Base-by-base conservation (phyloP, 2,797 vertebrate genomes). In the Gymnopithys bicolor region DNA sequence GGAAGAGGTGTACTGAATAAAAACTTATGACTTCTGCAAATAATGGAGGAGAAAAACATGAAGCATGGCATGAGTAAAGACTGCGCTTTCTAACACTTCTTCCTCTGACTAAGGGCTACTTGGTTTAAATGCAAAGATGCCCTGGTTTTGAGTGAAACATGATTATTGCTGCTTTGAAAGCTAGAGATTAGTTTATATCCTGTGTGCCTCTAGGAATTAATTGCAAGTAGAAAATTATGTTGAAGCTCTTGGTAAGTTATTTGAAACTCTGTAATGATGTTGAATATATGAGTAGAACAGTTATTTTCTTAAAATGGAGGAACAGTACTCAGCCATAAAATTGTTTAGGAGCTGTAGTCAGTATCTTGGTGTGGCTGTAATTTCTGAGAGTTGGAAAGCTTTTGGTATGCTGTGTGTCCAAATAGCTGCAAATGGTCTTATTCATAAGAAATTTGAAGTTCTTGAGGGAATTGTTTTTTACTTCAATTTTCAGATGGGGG, bases 311-410 rank as follows among this genome's bases (percentile, higher is more conserved):
- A 76, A 55, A 84, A 64, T 75, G 33, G 80, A 73, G 76, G 73
- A 84, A 49, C 66, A 75, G 19, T 66, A 46, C 19, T 93, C 49
- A 78, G 17, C 51, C 24, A 17, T 84, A 45, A 92, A 86, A 87
- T 53, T 82, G 62, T 7, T 90, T 93, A 53, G 4, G 4, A 64
- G 56, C 84, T 35, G 41, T 56, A 68, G 82, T 48, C 52, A 41
- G 23, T 87, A 28, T 77, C 64, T 76, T 60, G 84, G 41, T 77
- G 52, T 60, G 60, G 49, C 67, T 91, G 43, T 70, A 53, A 70
- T 87, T 89, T 85, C 84, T 93, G 59, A 39, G 60, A 84, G 27
- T 60, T 90, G 81, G 78, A 92, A 90, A 80, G 60, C 49, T 89
- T 82, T 91, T 77, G 60, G 12, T 77, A 71, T 18, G 23, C 59